Evolutionary conservation across 1,140 invertebrate genomes (phyloP), one percentile per base, ranked within the genome.

Genomic region (Physella acuta): DNA sequence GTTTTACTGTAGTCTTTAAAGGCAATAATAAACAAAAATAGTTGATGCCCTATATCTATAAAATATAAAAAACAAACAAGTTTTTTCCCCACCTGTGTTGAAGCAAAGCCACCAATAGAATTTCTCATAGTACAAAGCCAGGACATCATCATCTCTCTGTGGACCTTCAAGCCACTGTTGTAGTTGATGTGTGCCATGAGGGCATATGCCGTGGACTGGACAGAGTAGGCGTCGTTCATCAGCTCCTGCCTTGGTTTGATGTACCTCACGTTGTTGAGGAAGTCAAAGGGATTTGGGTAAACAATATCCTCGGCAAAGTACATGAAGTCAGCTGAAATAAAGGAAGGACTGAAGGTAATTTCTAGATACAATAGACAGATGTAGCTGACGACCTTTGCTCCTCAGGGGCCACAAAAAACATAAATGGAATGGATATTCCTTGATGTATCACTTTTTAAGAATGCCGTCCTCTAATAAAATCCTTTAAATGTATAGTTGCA

Each of bases 121-220:
- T 97, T 87, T 56, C 95, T 88, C 80, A 97, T 94, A 0, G 92
- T 88, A 82, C 96, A 95, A 2, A 98, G 85, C 95, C 95, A 98
- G 78, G 91, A 90, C 31, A 97, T 94, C 79, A 97, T 95, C 67
- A 28, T 44, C 51, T 81, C 76, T 16, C 78, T 53, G 51, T 80
- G 72, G 24, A 65, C 53, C 61, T 80, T 80, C 0, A 49, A 14
- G 1, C 26, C 28, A 44, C 72, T 75, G 36, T 76, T 67, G 37
- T 72, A 76, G 24, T 72, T 65, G 31, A 82, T 80, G 58, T 95
- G 94, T 0, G 94, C 91, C 71, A 97, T 82, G n/a, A 98, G 85
- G 2, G 92, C 95, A 81, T 96, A 98, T 0, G 94, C 92, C 0
- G 95, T 97, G 0, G 94, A 90, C 79, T 95, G 94, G 36, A 97